Percentiles rank a stretch among this genome's conserved stretches.
phyloP scores from a whole-genome alignment of 2,888 invertebrate genomes.

The Agrochola circellaris region DNA sequence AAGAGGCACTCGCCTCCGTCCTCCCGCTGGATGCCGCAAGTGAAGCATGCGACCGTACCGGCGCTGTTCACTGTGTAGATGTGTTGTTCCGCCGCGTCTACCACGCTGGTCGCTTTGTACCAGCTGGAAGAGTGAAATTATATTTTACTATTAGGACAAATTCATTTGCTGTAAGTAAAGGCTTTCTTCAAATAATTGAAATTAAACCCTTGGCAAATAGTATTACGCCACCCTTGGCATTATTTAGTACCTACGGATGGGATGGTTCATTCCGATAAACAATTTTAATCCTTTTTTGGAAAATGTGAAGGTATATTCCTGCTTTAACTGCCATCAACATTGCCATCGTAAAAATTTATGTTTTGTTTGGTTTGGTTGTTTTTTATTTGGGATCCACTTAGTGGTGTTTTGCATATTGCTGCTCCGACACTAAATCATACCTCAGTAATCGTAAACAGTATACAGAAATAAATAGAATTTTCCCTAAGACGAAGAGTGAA shows the following conservation, averaged over 20 bases:
- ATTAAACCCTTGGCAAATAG: background rate
- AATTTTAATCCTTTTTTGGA: background rate
- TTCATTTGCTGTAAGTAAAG: too few species aligned
- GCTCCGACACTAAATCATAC: too few species aligned
- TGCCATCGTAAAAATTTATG: background rate
- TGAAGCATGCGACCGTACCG: conserved; percentile 92
- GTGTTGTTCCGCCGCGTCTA: conserved; percentile 95
- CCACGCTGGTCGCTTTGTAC: conserved; percentile 95
- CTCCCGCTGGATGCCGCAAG: conserved; percentile 91
- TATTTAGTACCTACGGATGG: background rate
- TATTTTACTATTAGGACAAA: too few species aligned
- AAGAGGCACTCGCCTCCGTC: conserved; percentile 91
- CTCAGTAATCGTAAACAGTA: too few species aligned
- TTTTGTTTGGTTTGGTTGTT: too few species aligned
- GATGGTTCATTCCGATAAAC: background rate
- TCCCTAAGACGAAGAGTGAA: too few species aligned
- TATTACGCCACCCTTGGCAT: background rate
- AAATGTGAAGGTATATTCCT: background rate
- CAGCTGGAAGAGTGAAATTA: conserved; percentile 90
- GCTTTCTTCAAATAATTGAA: background rate
- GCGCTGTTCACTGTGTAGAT: conserved; percentile 93
- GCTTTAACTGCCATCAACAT: background rate
- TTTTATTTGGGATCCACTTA: too few species aligned
- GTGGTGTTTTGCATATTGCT: too few species aligned
- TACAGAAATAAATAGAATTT: too few species aligned